Percentiles rank a stretch among this genome's conserved stretches.
Conservation (phyloP, 2,888 invertebrate genomes). For the Pteria penguin region DNA sequence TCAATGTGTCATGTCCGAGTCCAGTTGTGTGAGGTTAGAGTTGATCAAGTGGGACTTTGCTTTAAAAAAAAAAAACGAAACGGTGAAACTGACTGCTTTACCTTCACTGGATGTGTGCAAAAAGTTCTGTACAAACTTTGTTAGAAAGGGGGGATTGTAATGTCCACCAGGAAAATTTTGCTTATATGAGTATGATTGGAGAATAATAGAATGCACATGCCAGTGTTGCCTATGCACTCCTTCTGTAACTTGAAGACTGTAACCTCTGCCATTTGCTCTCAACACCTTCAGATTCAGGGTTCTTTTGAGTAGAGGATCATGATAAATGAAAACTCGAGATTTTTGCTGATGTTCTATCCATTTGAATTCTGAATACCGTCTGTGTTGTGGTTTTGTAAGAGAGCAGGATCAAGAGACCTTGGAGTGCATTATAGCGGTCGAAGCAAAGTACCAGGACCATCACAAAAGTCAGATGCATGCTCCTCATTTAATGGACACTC, state of each 20-base stretch:
- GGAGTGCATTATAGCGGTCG: conserved; percentile 42
- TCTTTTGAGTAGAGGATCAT: conserved; percentile 14
- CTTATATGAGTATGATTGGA: not conserved
- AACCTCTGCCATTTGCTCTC: conserved; percentile 17
- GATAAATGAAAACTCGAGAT: no score
- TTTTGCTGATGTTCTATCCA: not conserved
- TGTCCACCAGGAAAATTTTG: no score
- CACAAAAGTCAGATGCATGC: conserved; percentile 49
- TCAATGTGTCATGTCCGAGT: not conserved
- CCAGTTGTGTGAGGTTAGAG: not conserved
- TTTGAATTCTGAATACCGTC: not conserved
- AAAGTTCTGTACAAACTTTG: not conserved
- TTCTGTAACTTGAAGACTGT: conserved; percentile 30
- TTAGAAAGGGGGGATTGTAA: no score
- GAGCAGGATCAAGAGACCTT: conserved; percentile 25
- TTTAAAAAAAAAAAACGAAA: no score
- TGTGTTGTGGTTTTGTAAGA: not conserved
- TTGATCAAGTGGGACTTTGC: not conserved
- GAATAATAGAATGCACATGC: not conserved
- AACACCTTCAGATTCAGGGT: conserved; percentile 2
- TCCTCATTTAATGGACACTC: conserved; percentile 36
- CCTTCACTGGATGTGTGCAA: not conserved
- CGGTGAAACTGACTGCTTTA: not conserved
- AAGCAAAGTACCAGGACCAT: conserved; percentile 42
- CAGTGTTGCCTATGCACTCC: conserved; percentile 33